phyloP scores from a whole-genome alignment of 2,888 invertebrate genomes.

The Phorcus lineatus region DNA sequence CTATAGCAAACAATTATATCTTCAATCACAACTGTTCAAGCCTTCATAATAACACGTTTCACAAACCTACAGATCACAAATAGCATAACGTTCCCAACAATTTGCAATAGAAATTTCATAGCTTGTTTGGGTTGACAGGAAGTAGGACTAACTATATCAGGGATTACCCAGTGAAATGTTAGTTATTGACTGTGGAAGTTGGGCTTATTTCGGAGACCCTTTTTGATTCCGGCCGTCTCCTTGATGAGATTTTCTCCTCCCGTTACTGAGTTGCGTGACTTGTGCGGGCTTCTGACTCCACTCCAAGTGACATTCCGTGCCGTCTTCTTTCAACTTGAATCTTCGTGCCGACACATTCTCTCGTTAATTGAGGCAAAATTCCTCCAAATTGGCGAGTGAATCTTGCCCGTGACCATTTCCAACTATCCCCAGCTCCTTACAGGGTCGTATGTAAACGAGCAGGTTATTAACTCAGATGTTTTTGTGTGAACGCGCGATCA shows the following conservation, averaged over 20 bases:
- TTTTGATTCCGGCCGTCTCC: neutral
- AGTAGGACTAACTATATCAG: neutral
- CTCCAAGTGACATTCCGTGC: slow-evolving; percentile 13
- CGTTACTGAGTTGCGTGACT: slow-evolving; percentile 4
- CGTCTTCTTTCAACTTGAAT: neutral
- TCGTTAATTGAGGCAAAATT: slow-evolving; percentile 16
- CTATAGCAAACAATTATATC: too few species aligned
- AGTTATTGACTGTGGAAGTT: slow-evolving; percentile 2
- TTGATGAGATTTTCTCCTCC: neutral
- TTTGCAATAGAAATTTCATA: neutral
- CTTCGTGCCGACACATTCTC: slow-evolving; percentile 20
- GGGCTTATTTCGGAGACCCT: neutral
- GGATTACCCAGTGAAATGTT: neutral
- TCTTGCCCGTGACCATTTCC: slow-evolving; percentile 21
- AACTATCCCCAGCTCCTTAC: slow-evolving; percentile 12
- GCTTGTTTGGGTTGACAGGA: neutral
- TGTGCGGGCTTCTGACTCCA: neutral
- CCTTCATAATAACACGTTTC: too few species aligned
- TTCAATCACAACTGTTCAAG: too few species aligned
- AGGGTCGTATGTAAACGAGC: neutral
- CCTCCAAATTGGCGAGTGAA: slow-evolving; percentile 19
- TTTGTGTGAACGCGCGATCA: neutral
- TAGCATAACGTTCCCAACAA: neutral
- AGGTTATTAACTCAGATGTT: neutral
- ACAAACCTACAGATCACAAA: too few species aligned